Evolutionary conservation across 2,888 invertebrate species (phyloP), one percentile per base, ranked within the genome.

Genomic region (Hyles lineata): DNA sequence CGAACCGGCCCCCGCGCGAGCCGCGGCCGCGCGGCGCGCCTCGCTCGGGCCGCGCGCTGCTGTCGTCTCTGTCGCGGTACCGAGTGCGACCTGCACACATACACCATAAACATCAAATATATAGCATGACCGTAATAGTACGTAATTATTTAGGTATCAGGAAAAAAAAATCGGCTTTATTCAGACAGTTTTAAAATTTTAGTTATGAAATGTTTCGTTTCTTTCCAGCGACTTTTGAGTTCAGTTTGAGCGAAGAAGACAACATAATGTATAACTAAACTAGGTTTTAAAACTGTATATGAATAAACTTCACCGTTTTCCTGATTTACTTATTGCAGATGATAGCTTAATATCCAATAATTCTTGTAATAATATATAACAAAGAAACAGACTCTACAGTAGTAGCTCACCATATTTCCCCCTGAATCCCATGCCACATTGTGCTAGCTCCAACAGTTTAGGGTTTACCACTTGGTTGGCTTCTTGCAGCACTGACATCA

Each of bases 401-500:
- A 52, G 19, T 19, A 70, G 76, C 89, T 86, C 72, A 93, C 94
- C 88, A 73, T 87, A 94, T 83, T 94, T 94, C 1, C 93, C 93
- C 74, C 92, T 94, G 87, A 94, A 94, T 74, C 94, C 94, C 91
- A 92, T 92, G 1, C 94, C 94, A 72, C 94, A 94, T 78, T 94
- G 94, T 11, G 97, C 96, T 90, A 98, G 94, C 84, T 97, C 98
- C 87, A 97, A 94, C 70, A 99, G 93, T 86, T 98, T 97, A 0
- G 98, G 98, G 90, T 98, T 98, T 76, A 99, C 97, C 67, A 97
- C 97, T 94, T 99, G 99, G 86, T 99, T 98, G 0, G 99, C 99
- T 90, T 99, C 99, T 85, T 97, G 97, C 75, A 99, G 95, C 72
- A 99, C 98, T 79, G 97, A 97, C 84, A 99, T 97, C 87, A 99